These are phyloP conservation scores for Tuberolachnus salignus DNA, from an alignment of 2,888 invertebrate species.

Conservation along the genomic window DNA sequence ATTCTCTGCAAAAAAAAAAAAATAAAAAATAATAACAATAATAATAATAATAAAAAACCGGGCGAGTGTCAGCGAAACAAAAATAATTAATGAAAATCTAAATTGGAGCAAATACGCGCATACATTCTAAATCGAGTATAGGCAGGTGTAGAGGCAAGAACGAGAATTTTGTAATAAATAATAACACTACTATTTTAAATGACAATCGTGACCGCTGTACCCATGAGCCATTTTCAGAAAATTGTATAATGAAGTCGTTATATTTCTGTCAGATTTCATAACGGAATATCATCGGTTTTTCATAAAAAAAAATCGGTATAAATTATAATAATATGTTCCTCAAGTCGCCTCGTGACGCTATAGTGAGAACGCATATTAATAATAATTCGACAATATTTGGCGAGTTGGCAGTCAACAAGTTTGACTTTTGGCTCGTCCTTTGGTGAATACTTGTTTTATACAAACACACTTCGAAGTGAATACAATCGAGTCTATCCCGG, in stretches of 20 bases:
- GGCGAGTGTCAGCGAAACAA: background rate
- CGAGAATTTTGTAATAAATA: constrained; percentile 39
- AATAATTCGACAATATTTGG: no score
- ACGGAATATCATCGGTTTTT: background rate
- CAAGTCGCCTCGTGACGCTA: no score
- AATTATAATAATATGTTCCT: no score
- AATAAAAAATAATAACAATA: no score
- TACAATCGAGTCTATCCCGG: no score
- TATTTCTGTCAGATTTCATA: constrained; percentile 15
- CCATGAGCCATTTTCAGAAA: constrained; percentile 37
- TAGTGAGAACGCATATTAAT: no score
- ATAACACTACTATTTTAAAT: constrained; percentile 23
- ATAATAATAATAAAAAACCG: no score
- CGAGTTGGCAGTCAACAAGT: no score
- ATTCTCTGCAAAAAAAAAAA: no score
- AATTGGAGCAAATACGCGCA: background rate
- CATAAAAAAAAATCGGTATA: background rate
- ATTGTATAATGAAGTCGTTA: constrained; percentile 13
- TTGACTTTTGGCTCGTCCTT: no score
- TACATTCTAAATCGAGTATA: background rate
- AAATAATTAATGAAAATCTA: background rate
- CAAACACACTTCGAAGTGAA: no score
- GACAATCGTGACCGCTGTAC: constrained; percentile 43
- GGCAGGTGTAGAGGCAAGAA: background rate
- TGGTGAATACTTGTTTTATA: no score